These are phyloP conservation scores for Porites rus DNA, from an alignment of 92 coral and sea anemone genomes.

Conservation along the genomic window DNA sequence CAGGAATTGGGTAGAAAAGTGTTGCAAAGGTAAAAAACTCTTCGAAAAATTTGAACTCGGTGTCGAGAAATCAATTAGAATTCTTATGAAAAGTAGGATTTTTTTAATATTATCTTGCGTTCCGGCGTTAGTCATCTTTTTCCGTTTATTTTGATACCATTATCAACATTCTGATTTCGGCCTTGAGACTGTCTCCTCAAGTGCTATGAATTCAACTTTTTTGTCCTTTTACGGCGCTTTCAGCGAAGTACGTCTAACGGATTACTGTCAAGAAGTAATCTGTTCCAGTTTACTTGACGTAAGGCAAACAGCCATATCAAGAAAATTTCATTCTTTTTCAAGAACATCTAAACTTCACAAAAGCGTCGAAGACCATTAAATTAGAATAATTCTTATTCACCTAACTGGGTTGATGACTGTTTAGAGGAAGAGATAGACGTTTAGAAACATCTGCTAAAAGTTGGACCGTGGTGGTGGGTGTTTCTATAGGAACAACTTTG, in stretches of 20 bases:
- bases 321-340: neutral
- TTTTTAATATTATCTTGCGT: too few relatives aligned
- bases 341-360: neutral
- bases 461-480: constrained; percentile 48
- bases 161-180: too few relatives aligned
- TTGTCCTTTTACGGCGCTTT: neutral
- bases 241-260: neutral
- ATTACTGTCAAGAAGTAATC: neutral
- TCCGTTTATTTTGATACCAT: too few relatives aligned
- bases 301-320: constrained; percentile 14
- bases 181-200: neutral
- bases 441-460: constrained; percentile 53
- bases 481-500: constrained; percentile 43
- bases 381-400: neutral
- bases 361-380: neutral
- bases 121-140: too few relatives aligned
- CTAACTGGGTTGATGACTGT: constrained; percentile 17
- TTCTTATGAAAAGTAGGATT: too few relatives aligned
- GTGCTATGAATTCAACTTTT: neutral
- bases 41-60: too few relatives aligned
- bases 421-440: constrained; percentile 64
- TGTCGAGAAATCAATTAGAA: too few relatives aligned
- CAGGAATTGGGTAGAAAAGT: too few relatives aligned
- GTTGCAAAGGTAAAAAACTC: too few relatives aligned
- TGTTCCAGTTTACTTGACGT: neutral